Base-by-base conservation (phyloP, 2,113 vertebrate species). In the Rynchops niger region DNA sequence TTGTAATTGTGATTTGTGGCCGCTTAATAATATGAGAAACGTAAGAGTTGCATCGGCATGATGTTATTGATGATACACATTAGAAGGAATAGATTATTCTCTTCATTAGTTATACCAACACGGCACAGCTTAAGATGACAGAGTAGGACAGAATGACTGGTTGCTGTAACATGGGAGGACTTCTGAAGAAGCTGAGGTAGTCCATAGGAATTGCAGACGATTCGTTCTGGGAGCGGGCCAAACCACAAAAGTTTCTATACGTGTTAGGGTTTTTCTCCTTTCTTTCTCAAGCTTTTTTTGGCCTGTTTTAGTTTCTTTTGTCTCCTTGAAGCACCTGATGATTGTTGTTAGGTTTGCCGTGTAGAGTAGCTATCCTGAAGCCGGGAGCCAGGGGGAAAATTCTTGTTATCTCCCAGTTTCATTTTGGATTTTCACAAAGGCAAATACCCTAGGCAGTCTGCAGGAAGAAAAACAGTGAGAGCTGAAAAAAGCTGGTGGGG, bases 1-100 rank as follows among this genome's bases (percentile, higher is more conserved):
- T 95, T 91, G 65, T 73, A 79, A 62, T 76, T 69, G 59, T 85
- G 82, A 93, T 91, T 95, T 91, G 70, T 94, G 89, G 81, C 70
- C 88, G 89, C 91, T 96, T 92, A 82, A 38, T 72, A 38, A 11
- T 53, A 61, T 76, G 88, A 84, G 72, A 85, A 92, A 62, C 18
- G 6, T 9, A 4, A 5, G 91, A 29, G 47, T 9, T 53, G 59
- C 66, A 8, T 58, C 5, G 53, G 50, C 83, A 72, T 12, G 63
- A 6, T 49, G 53, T 91, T 95, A 89, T 70, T 93, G 88, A 91
- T 95, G 88, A 3, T 15, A 2, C 56, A 5, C 0, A 1, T 42
- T 62, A 9, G 69, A 18, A 92, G 49, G 93, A 82, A 69, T 21
- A 32, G 63, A 84, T 74, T 52, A 61, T 67, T 40, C 55, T 38